A percentile compares a stretch with the other conserved stretches of the same genome.
These are phyloP conservation scores for Chymomyza amoena DNA, from an alignment of 2,888 invertebrate genomes.

Conservation along the genomic window DNA sequence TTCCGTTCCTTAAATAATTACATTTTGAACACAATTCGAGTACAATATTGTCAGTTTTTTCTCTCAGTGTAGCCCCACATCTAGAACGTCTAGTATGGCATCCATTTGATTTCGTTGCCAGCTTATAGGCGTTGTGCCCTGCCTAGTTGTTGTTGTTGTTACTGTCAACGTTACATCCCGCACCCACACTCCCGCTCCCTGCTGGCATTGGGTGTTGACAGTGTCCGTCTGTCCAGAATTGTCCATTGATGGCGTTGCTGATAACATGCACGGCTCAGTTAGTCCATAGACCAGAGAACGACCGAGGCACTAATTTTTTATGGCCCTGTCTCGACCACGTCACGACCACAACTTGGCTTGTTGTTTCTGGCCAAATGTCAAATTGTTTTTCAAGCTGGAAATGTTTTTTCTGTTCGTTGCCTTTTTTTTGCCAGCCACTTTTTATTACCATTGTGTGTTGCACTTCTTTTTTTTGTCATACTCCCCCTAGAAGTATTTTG, in stretches of 20 bases:
- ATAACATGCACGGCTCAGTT: constrained; percentile 52
- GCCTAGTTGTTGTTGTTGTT: constrained; percentile 12
- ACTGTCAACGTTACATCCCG: constrained; percentile 20
- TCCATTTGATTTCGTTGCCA: constrained; percentile 65
- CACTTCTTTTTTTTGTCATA: not conserved
- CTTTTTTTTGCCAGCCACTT: constrained; percentile 43
- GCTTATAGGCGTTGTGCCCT: constrained; percentile 58
- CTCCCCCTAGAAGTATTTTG: not conserved
- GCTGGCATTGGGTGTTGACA: constrained; percentile 39
- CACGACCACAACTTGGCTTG: constrained; percentile 30
- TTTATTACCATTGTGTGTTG: constrained; percentile 59
- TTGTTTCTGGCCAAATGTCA: constrained; percentile 66
- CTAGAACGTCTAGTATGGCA: constrained; percentile 15
- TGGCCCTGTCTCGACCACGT: constrained; percentile 35
- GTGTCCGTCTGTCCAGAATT: constrained; percentile 11
- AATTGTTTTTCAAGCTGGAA: constrained; percentile 67
- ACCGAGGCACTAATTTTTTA: constrained; percentile 65
- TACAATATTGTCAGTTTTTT: too few species aligned
- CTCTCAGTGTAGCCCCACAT: not conserved
- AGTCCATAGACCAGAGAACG: constrained; percentile 44
- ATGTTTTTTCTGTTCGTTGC: constrained; percentile 3
- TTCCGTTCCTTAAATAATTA: too few species aligned
- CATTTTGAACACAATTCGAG: too few species aligned
- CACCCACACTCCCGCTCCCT: not conserved
- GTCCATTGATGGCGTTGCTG: constrained; percentile 62